Evolutionary conservation across 2,888 invertebrate genomes (phyloP), one percentile per base, ranked within the genome.

Genomic region (Coelopa pilipes): DNA sequence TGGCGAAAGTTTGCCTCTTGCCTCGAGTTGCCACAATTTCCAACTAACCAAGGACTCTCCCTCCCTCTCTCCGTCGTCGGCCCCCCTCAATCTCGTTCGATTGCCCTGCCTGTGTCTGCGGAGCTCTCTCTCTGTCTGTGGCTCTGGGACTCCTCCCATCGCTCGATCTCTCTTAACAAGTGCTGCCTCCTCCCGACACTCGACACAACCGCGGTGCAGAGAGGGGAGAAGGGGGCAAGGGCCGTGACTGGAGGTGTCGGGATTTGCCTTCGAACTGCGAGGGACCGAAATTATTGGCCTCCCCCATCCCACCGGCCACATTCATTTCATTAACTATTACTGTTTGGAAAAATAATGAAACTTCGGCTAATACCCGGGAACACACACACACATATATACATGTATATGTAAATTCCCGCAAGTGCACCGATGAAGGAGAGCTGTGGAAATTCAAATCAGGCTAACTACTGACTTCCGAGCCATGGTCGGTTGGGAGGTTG

Each of bases 271-370:
- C 34, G 34, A 34, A 34, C 7, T 34, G 7, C 34, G 34, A 34
- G 7, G 34, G 34, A 34, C 2, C 34, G 2, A 7, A 34, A 34
- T 34, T 34, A 34, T 34, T 34, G 3, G 53, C 10, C 50, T 50
- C 50, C 66, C 66, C 5, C 10, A 21, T 50, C 50, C 66, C 66
- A 19, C n/a, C 15, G 19, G 50, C 19, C 15, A 66, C 66, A 50
- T 66, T 66, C 19, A 24, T 50, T 19, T 12, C 49, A 50, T 50
- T 66, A 17, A 66, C 50, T 50, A 66, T 21, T 66, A 1, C 13
- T 21, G 49, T 50, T 50, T 11, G 15, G 15, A 19, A 24, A n/a
- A 49, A 19, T 65, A 47, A 19, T 65, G 21, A 17, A 65, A 65
- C 65, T 65, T 65, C 17, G 46, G 65, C 47, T 53, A 53, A 53